Conservation (phyloP, 2,113 vertebrate genomes). For the Mesocricetus auratus region DNA sequence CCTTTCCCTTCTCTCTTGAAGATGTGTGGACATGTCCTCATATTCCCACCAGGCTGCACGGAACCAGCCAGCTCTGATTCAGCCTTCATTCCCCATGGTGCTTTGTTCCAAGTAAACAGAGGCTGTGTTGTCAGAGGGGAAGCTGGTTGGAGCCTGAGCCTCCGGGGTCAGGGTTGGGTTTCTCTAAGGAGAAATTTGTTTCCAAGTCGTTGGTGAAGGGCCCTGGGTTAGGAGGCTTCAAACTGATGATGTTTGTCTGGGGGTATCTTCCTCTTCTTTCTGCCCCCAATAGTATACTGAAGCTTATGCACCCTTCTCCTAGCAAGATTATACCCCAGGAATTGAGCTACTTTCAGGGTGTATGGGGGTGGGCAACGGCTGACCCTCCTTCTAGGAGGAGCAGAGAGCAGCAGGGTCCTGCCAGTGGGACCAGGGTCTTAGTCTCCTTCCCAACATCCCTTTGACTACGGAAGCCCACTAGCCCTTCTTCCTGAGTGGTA, state of each 20-base stretch:
- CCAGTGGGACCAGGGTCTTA: background rate
- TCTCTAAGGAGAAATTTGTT: constrained; percentile 4
- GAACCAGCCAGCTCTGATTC: constrained; percentile 56
- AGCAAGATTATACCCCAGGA: background rate
- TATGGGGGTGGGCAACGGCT: background rate
- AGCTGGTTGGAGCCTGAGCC: constrained; percentile 18
- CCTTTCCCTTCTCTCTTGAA: background rate
- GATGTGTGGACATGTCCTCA: constrained; percentile 21
- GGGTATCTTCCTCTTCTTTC: background rate
- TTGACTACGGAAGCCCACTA: background rate
- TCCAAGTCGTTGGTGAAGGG: background rate
- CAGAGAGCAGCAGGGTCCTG: background rate
- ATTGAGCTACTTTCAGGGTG: background rate
- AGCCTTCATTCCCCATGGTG: constrained; percentile 41
- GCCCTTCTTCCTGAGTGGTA: background rate
- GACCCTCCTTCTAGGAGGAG: background rate
- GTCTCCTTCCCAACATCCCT: background rate
- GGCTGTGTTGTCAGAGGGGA: constrained; percentile 37
- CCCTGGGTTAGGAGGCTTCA: background rate
- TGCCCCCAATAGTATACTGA: background rate
- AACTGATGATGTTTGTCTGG: background rate
- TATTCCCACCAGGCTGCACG: constrained; percentile 9
- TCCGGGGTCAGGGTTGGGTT: constrained; percentile 44
- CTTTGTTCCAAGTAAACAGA: constrained; percentile 66
- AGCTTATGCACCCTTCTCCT: background rate